A percentile compares a stretch with the other conserved stretches of the same genome.
Evolutionary conservation across 2,797 vertebrate species (phyloP).

Genomic region (Apogon talboti): DNA sequence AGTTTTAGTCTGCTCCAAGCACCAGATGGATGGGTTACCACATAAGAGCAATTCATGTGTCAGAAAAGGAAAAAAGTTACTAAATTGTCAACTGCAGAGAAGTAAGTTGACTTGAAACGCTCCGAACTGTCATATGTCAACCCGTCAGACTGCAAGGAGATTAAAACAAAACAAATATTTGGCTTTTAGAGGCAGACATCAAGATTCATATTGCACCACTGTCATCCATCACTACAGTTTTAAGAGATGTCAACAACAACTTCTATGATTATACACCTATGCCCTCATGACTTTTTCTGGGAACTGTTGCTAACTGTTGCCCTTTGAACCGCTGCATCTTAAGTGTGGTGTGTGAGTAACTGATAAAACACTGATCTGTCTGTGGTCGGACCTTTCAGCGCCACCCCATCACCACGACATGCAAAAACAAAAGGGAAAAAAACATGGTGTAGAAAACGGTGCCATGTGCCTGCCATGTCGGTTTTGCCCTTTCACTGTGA

Average conservation of each 20-base stretch:
- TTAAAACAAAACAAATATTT: constrained; percentile 66
- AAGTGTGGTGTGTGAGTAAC: background rate
- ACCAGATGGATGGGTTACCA: constrained; percentile 63
- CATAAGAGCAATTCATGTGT: constrained; percentile 61
- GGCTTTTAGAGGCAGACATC: constrained; percentile 43
- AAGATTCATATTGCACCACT: constrained; percentile 16
- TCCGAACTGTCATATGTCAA: constrained; percentile 62
- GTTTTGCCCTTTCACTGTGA: background rate
- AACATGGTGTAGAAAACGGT: constrained; percentile 28
- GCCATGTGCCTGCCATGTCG: constrained; percentile 10
- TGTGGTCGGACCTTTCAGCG: constrained; percentile 7
- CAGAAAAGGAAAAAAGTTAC: constrained; percentile 42
- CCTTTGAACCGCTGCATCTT: constrained; percentile 3
- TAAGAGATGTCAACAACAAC: constrained; percentile 41
- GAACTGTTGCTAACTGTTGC: constrained; percentile 9
- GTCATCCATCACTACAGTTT: constrained; percentile 40
- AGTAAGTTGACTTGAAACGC: constrained; percentile 53
- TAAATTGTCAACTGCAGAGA: constrained; percentile 62
- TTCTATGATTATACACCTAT: constrained; percentile 25
- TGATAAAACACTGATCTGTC: constrained; percentile 2
- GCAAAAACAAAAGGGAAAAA: background rate
- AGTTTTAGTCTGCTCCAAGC: constrained; percentile 59
- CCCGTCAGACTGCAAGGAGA: constrained; percentile 49
- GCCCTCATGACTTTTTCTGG: background rate
- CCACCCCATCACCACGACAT: background rate